A percentile compares a stretch with the other conserved stretches of the same genome.
These are phyloP conservation scores for Dipodomys ordii DNA, from an alignment of 2,113 vertebrate genomes.

Conservation along the genomic window DNA sequence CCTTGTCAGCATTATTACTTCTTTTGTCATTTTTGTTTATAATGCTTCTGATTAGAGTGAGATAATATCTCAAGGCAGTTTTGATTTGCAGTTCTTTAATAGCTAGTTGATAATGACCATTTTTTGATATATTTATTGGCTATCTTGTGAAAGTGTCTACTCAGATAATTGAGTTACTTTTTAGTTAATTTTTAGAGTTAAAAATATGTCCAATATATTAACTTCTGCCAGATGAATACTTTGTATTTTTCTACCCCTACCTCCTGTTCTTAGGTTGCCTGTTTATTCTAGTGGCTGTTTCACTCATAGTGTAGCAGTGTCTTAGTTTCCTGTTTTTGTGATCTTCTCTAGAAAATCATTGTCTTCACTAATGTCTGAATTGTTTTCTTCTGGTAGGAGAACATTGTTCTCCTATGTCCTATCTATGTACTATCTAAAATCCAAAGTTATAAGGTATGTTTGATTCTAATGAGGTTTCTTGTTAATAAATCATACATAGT, in stretches of 20 bases:
- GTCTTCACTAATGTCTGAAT: not conserved
- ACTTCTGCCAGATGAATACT: not conserved
- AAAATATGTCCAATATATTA: not conserved
- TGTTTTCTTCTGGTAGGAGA: not conserved
- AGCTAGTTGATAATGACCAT: not conserved
- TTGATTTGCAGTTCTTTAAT: not conserved
- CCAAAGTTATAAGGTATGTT: not conserved
- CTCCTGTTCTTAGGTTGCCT: not conserved
- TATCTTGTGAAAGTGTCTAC: not conserved
- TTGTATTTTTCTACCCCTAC: not conserved
- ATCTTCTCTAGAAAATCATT: not conserved
- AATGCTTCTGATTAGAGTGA: not conserved
- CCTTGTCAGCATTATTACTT: not conserved
- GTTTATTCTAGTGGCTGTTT: not conserved
- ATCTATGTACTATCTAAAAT: too few species aligned
- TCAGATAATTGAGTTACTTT: not conserved
- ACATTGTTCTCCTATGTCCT: not conserved
- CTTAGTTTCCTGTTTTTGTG: not conserved
- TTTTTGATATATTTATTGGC: not conserved
- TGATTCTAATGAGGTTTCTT: not conserved
- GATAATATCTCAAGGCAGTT: not conserved
- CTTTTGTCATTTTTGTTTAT: not conserved
- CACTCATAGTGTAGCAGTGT: not conserved
- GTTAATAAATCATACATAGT: not conserved
- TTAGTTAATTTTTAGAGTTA: not conserved